These are phyloP conservation scores for Budorcas taxicolor DNA, from an alignment of 2,113 vertebrate genomes.

Conservation along the genomic window DNA sequence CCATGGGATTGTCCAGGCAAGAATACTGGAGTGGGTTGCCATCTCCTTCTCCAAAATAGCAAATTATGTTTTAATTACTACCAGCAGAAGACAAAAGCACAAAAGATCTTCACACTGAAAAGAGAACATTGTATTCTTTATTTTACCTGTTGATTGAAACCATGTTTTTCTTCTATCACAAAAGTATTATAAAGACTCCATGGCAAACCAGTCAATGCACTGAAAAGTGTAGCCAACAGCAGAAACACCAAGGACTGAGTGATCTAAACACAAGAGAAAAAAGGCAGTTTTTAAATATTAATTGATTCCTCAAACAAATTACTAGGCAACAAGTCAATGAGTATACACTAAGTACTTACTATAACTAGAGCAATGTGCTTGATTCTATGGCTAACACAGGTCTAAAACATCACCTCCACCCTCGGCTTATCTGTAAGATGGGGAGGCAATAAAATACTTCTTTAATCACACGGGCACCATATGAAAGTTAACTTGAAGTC, in stretches of 20 bases:
- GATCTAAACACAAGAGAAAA: conserved; percentile 81
- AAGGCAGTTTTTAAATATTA: conserved; percentile 8
- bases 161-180: conserved; percentile 97
- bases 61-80: conserved; percentile 12
- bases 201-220: conserved; percentile 93
- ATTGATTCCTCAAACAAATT: conserved; percentile 25
- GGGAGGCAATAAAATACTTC: not conserved
- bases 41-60: not conserved
- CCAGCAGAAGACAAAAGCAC: not conserved
- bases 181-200: conserved; percentile 99
- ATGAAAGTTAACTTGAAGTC: not conserved
- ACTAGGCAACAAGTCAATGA: not conserved
- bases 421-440: not conserved
- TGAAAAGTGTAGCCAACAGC: conserved; percentile 93
- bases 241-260: conserved; percentile 92
- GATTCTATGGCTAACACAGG: not conserved
- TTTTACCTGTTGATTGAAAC: conserved; percentile 97
- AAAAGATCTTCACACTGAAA: not conserved
- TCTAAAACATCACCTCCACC: not conserved
- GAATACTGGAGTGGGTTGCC: not conserved
- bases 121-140: not conserved
- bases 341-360: not conserved
- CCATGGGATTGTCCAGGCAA: not conserved
- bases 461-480: not conserved
- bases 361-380: not conserved